phyloP scores from a whole-genome alignment of 2,113 vertebrate genomes.

The Urocolius indicus region DNA sequence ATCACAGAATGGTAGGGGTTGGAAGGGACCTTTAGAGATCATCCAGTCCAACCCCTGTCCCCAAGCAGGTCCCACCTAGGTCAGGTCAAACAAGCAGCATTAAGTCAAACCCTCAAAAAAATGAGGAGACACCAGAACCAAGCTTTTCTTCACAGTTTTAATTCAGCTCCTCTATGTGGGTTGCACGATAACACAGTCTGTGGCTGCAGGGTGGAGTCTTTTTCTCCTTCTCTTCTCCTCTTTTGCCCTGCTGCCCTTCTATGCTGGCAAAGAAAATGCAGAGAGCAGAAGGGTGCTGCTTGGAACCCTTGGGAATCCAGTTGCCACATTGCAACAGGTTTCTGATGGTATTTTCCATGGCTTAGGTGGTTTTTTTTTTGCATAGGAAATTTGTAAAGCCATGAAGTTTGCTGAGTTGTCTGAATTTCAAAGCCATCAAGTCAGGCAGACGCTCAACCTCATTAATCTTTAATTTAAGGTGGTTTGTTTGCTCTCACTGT shows the following conservation, averaged over 20 bases:
- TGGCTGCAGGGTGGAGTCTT: background rate
- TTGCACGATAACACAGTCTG: background rate
- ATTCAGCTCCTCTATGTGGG: background rate
- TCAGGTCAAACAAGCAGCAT: background rate
- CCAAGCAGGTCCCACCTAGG: too few relatives aligned
- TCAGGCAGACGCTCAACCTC: rapidly evolving
- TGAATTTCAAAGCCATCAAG: background rate
- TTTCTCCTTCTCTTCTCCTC: background rate
- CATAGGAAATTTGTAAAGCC: background rate
- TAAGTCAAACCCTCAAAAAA: background rate
- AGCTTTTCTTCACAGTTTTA: background rate
- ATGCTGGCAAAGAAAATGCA: rapidly evolving
- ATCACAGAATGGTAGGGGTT: background rate
- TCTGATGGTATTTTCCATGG: background rate
- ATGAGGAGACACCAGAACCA: background rate
- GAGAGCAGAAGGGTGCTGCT: rapidly evolving
- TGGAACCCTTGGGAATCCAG: background rate
- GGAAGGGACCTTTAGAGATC: too few relatives aligned
- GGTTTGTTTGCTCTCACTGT: rapidly evolving
- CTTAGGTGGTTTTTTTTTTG: background rate
- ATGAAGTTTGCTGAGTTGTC: rapidly evolving
- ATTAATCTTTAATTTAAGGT: rapidly evolving
- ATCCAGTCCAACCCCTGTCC: too few relatives aligned
- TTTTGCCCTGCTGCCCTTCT: background rate
- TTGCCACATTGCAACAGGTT: background rate